Conservation (phyloP, 2,797 vertebrate genomes). For the Brachyalestes nurse region DNA sequence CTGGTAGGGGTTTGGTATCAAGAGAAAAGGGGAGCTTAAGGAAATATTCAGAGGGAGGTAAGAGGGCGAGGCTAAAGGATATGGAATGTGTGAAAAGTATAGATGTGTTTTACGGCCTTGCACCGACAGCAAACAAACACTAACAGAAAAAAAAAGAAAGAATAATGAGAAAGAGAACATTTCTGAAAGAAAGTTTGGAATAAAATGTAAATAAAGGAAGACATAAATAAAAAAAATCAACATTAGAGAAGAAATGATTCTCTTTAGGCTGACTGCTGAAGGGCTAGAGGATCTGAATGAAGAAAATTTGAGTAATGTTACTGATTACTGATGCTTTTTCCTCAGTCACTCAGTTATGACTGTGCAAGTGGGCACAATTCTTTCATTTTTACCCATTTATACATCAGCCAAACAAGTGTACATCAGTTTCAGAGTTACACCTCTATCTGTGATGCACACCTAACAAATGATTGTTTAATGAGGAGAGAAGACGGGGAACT, state of each 20-base stretch:
- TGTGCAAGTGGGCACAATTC: neutral
- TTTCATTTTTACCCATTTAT: neutral
- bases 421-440: neutral
- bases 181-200: constrained; percentile 67
- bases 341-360: neutral
- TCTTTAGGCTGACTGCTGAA: neutral
- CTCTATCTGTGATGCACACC: constrained; percentile 17
- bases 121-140: constrained; percentile 72
- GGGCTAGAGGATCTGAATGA: neutral
- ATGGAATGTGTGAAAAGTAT: constrained; percentile 13
- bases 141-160: neutral
- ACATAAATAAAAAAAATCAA: neutral
- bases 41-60: neutral
- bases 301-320: neutral
- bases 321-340: neutral
- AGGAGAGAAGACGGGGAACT: constrained; percentile 31
- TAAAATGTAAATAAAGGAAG: constrained; percentile 59
- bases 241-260: neutral
- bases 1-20: constrained; percentile 27
- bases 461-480: constrained; percentile 31
- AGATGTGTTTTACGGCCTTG: neutral
- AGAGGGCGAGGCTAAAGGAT: neutral
- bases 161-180: constrained; percentile 68
- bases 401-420: neutral
- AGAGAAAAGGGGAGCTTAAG: constrained; percentile 2